Evolutionary conservation across 2,113 vertebrate species (phyloP), one percentile per base, ranked within the genome.

Genomic region (Pipa parva): DNA sequence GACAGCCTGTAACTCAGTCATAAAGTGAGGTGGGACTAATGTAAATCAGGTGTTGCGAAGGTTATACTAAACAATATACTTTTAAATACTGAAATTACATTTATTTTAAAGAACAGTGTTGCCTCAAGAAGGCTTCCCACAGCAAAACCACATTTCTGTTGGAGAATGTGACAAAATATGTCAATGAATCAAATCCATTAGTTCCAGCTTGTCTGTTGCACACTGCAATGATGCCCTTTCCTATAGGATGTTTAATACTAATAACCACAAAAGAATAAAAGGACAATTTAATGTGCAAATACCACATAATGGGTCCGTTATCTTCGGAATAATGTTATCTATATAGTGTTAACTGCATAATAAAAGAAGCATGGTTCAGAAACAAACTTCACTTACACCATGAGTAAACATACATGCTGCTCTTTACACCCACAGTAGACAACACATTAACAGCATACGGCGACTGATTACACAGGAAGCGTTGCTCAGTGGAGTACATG

Each of bases 401-500:
- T 78, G 72, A 67, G 84, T 76, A 89, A 89, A 91, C 80, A 88
- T 18, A n/a, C 72, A 73, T 77, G 13, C 11, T 17, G 17, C 48
- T n/a, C 72, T 75, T 74, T 56, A 65, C 72, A 39, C n/a, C n/a
- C 68, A 81, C 80, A 29, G 36, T 66, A 68, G 79, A 73, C 73
- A 46, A 74, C 74, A 75, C 82, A 84, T 87, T 84, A 87, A 75
- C 69, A 81, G 51, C 21, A 46, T 26, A 74, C 15, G 24, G 22
- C 28, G 76, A 85, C 58, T 81, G 83, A 87, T 84, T 70, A 63
- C 50, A 71, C 68, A 67, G 66, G 55, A 37, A 45, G 69, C 46
- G 84, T 87, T 88, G 88, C 86, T 83, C 82, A 87, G 88, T 87
- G 80, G 88, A 84, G 78, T 76, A 75, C 78, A 74, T 75, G 73